Evolutionary conservation across 1,140 invertebrate genomes (phyloP), one percentile per base, ranked within the genome.

Genomic region (Drosophila sturtevanti): DNA sequence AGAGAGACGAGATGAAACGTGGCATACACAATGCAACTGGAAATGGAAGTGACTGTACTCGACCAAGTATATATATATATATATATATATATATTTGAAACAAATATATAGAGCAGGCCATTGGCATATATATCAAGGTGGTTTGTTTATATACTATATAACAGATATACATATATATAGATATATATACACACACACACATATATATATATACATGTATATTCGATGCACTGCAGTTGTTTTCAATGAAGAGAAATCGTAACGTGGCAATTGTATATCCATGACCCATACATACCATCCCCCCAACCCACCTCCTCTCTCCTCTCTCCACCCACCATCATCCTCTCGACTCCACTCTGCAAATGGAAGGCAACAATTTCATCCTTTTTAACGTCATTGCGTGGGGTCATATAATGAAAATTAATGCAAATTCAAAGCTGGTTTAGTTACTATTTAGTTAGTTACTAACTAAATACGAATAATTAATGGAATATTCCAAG

Each of bases 61-160:
- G 34, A 21, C 63, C 71, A 55, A 54, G 60, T 67, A 63, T n/a
- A 35, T 18, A 18, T 18, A 31, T 31, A n/a, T n/a, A n/a, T 16
- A 44, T 4, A 16, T 22, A 41, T 72, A 51, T 54, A 16, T 14
- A 10, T n/a, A 11, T 12, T 18, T 34, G 14, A 48, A 60, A 59
- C 44, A 21, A 9, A 52, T 81, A 86, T 87, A 82, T 86, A 86
- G 82, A 85, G 75, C 75, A 75, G 71, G 72, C 68, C 82, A 79
- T 72, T 79, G 78, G 75, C 78, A 79, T 69, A 87, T 68, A 71
- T 81, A 76, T 44, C 27, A 22, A 31, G 14, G 11, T 34, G 44
- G 38, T 37, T 48, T 10, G 18, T 11, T 21, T 61, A 61, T 63
- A 48, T 48, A 34, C 24, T 58, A 35, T 41, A 10, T 55, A 11